phyloP scores from a whole-genome alignment of 2,113 vertebrate species.

The Neolamprologus devosi region DNA sequence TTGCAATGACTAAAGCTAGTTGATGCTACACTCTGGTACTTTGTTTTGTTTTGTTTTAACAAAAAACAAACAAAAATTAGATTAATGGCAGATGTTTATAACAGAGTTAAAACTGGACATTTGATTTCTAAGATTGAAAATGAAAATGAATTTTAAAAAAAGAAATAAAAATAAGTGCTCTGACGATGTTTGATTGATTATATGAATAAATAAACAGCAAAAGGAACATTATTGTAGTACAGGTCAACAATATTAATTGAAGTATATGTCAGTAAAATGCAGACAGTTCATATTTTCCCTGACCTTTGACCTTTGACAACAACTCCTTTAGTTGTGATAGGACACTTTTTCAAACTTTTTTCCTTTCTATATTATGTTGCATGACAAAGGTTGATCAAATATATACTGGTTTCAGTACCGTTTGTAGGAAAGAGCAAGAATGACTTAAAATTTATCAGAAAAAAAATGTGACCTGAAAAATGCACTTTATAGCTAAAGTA shows the following conservation, averaged over 20 bases:
- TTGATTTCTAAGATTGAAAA: not conserved
- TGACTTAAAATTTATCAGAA: not conserved
- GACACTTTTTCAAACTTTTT: not conserved
- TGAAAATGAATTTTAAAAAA: not conserved
- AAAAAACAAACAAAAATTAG: not conserved
- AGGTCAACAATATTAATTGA: not conserved
- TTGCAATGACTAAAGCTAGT: not conserved
- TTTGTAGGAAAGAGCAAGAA: not conserved
- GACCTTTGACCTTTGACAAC: not conserved
- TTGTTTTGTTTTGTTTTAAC: not conserved
- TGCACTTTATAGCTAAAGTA: not conserved
- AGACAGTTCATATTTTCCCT: not conserved
- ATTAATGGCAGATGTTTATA: not conserved
- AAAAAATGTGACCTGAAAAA: not conserved
- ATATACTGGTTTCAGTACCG: not conserved
- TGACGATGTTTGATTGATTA: not conserved
- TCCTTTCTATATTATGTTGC: not conserved
- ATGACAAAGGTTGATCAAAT: not conserved
- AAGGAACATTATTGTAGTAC: not conserved
- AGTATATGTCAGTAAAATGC: not conserved
- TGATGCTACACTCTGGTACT: not conserved
- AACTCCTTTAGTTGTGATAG: not conserved
- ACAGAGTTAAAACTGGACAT: not conserved
- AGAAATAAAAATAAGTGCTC: not conserved
- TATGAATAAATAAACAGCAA: not conserved